A percentile compares a stretch with the other conserved stretches of the same genome.
These are phyloP conservation scores for Siphlonurus alternatus DNA, from an alignment of 2,888 invertebrate species.

Conservation along the genomic window DNA sequence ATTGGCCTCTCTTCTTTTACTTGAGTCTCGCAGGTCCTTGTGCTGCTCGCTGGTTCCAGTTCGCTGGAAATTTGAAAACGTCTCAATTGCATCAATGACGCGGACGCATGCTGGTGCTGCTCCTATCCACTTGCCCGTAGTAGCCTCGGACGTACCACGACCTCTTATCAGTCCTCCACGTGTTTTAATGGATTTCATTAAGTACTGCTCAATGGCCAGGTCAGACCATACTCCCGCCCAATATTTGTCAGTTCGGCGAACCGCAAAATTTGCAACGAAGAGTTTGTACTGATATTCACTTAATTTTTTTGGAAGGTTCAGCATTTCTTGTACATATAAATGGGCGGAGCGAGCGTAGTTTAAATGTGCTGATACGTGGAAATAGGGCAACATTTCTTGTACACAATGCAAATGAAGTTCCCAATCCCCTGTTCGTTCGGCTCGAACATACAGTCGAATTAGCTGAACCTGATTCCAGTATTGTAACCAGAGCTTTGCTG, in stretches of 20 bases:
- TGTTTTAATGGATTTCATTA: not conserved
- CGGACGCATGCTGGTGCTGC: not conserved
- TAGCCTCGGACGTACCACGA: not conserved
- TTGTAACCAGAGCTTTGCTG: slow-evolving; percentile 7
- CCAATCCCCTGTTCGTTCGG: slow-evolving; percentile 20
- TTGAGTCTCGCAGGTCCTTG: not conserved
- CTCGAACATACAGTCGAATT: slow-evolving; percentile 10
- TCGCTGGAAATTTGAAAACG: not conserved
- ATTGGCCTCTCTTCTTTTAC: not conserved
- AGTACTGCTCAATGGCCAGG: not conserved
- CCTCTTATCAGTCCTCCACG: not conserved
- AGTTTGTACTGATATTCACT: slow-evolving; percentile 9
- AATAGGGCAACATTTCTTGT: slow-evolving; percentile 21
- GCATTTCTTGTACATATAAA: slow-evolving; percentile 25
- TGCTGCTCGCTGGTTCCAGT: not conserved
- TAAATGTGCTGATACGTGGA: slow-evolving; percentile 23
- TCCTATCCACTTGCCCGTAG: not conserved
- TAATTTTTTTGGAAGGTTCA: slow-evolving; percentile 13
- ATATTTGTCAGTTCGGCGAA: not conserved
- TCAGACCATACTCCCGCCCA: slow-evolving; percentile 1
- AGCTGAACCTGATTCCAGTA: slow-evolving; percentile 5
- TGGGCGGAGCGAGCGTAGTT: slow-evolving; percentile 21
- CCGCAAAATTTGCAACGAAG: not conserved
- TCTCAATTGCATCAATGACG: not conserved
- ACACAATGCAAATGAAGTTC: slow-evolving; percentile 18